Percentiles rank a stretch among this genome's conserved stretches.
Evolutionary conservation across 2,113 vertebrate genomes (phyloP).

Genomic region (Siniperca knerii): DNA sequence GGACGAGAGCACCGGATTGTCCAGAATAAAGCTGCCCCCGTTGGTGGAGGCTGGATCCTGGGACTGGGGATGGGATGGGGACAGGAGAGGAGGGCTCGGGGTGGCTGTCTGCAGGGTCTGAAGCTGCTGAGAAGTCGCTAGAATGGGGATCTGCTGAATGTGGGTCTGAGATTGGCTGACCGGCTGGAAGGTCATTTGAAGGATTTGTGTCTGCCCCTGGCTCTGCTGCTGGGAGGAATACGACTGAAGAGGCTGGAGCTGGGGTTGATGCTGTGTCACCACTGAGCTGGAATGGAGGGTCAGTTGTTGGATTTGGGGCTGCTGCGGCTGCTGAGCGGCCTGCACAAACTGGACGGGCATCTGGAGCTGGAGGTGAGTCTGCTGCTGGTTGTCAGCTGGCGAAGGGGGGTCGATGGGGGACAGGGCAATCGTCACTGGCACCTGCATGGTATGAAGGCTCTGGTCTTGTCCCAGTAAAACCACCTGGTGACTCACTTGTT

Average conservation of each 20-base stretch:
- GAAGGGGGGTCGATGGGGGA: slow-evolving; percentile 77
- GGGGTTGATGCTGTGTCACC: slow-evolving; percentile 78
- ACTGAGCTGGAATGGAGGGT: slow-evolving; percentile 70
- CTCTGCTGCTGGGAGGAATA: slow-evolving; percentile 78
- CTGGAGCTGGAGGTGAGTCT: slow-evolving; percentile 83
- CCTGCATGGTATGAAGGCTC: slow-evolving; percentile 83
- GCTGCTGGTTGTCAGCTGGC: slow-evolving; percentile 76
- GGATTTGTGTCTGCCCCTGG: slow-evolving; percentile 76
- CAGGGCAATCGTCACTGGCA: slow-evolving; percentile 82
- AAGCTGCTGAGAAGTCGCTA: slow-evolving; percentile 76
- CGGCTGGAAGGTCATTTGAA: slow-evolving; percentile 85
- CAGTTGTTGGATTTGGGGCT: slow-evolving; percentile 80
- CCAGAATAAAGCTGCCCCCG: slow-evolving; percentile 73
- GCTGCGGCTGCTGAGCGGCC: slow-evolving; percentile 76
- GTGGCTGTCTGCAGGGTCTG: slow-evolving; percentile 68
- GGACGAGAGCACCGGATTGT: slow-evolving; percentile 67
- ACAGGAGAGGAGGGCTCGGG: slow-evolving; percentile 54
- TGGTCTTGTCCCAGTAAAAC: slow-evolving; percentile 83
- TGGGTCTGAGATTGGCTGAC: slow-evolving; percentile 76
- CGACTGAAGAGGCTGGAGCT: slow-evolving; percentile 75
- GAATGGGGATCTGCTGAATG: slow-evolving; percentile 80
- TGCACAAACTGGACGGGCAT: slow-evolving; percentile 84
- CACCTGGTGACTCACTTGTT: slow-evolving; percentile 80
- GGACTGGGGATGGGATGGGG: slow-evolving; percentile 66
- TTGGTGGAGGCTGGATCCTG: slow-evolving; percentile 63